Evolutionary conservation across 2,113 vertebrate genomes (phyloP), one percentile per base, ranked within the genome.

Genomic region (Xenopus laevis): DNA sequence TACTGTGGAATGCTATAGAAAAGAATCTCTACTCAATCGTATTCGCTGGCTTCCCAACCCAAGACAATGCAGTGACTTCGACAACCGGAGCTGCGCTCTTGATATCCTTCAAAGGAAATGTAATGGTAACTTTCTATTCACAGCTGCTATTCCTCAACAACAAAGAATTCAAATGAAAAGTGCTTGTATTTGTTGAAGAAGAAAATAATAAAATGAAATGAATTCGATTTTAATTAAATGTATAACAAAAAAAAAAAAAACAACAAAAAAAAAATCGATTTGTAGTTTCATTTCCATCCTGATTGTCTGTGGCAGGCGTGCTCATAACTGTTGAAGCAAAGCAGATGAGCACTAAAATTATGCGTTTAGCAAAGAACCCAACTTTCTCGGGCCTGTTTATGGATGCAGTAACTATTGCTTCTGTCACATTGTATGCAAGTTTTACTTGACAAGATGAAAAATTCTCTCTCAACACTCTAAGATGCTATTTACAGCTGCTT

Each of bases 401-500:
- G 86, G 59, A 81, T 86, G 83, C 79, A 80, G 85, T 82, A 73
- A 88, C 86, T 91, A 91, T 92, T 91, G 90, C 90, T 90, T 84
- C 84, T 87, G 16, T 88, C 85, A 86, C 78, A 82, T 83, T 85
- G 3, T 23, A 55, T 69, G 46, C 66, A n/a, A 3, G 82, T 86
- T 85, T 82, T 86, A 83, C 84, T 83, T 84, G 81, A 85, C 83
- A 83, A 87, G 83, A 89, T 84, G 79, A 50, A 81, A 78, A 78
- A 81, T 83, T 74, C 82, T 86, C 84, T 87, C 90, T 87, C 94
- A 99, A 94, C 96, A 99, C 92, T 99, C 95, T 85, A 99, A 87
- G 86, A 99, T 99, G 93, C 97, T 99, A 93, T 99, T 99, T 90
- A 99, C 96, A 81, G 97, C 97, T 61, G 97, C 97, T 93, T 99